Evolutionary conservation across 1,140 invertebrate species (phyloP).

Genomic region (Drosophila bocqueti): DNA sequence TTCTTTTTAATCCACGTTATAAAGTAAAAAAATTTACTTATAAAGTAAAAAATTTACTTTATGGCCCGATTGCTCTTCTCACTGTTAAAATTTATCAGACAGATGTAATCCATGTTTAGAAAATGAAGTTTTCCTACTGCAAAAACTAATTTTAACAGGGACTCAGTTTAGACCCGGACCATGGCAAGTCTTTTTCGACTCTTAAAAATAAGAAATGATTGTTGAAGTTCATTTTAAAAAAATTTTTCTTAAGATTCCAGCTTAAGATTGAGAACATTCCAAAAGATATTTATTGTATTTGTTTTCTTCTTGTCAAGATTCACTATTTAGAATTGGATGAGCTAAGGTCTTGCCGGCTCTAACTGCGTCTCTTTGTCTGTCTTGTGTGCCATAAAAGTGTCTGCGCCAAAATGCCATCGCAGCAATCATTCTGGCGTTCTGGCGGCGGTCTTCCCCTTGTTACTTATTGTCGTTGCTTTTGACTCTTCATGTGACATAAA

Average conservation of each 20-base stretch:
- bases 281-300: neutral
- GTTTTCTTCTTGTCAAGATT: neutral
- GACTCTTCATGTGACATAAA: conserved; percentile 78
- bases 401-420: conserved; percentile 63
- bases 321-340: conserved; percentile 1
- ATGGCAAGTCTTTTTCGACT: neutral
- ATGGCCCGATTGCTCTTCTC: too few species aligned
- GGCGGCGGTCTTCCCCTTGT: conserved; percentile 13
- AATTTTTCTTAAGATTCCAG: neutral
- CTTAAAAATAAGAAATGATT: neutral
- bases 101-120: neutral
- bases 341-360: conserved; percentile 12
- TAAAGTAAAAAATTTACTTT: too few species aligned
- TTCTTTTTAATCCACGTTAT: too few species aligned
- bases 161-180: neutral
- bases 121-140: neutral
- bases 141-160: neutral
- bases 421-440: conserved; percentile 34
- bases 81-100: neutral
- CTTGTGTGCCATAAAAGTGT: conserved; percentile 65
- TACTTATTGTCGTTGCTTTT: neutral
- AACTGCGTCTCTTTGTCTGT: conserved; percentile 16
- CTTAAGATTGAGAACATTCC: neutral
- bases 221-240: neutral
- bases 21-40: too few species aligned